A percentile compares a stretch with the other conserved stretches of the same genome.
Conservation (phyloP, 2,113 vertebrate genomes). For the Saimiri boliviensis region DNA sequence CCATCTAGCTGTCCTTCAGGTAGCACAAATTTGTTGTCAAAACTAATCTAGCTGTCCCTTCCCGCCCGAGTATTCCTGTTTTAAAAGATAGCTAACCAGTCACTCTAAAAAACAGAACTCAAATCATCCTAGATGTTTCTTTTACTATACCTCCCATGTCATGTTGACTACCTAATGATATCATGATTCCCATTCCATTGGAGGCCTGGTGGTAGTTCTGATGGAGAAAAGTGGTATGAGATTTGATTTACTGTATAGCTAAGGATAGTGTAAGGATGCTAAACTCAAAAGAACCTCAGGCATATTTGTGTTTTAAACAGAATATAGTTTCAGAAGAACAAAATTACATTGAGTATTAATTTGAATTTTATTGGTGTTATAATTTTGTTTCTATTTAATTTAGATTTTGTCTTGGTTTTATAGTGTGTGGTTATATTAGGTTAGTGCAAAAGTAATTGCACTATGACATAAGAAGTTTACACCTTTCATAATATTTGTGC, state of each 20-base stretch:
- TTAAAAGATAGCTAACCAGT: not conserved
- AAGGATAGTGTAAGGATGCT: not conserved
- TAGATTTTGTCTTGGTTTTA: constrained; percentile 17
- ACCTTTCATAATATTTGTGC: not conserved
- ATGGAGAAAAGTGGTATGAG: not conserved
- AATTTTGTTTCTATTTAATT: constrained; percentile 18
- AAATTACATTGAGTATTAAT: not conserved
- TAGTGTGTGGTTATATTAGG: not conserved
- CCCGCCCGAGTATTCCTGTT: not conserved
- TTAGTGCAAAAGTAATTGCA: too few species aligned
- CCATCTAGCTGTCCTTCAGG: not conserved
- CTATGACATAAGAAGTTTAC: not conserved
- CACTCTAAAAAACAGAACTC: not conserved
- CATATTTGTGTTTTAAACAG: not conserved
- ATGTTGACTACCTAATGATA: not conserved
- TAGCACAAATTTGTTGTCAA: not conserved
- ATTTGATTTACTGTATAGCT: not conserved
- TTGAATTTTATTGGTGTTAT: constrained; percentile 6
- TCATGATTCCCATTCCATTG: not conserved
- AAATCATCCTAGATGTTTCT: not conserved
- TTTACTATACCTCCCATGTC: not conserved
- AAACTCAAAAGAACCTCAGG: not conserved
- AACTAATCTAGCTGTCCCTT: not conserved
- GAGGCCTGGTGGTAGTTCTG: not conserved
- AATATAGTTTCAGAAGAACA: not conserved